phyloP scores from a whole-genome alignment of 2,113 vertebrate species.

The Mesoclemmys tuberculata region DNA sequence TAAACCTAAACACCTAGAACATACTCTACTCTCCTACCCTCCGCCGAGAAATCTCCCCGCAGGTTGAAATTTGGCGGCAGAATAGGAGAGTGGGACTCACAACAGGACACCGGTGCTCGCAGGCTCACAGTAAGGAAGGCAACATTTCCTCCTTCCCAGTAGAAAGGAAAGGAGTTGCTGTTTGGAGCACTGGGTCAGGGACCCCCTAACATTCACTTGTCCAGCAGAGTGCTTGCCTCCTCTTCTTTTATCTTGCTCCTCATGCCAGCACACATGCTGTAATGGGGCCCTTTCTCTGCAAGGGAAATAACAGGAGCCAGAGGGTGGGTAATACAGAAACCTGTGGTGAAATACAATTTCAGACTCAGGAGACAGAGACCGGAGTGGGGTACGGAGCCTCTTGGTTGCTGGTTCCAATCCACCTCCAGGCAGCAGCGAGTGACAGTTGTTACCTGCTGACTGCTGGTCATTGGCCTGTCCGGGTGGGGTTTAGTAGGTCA shows the following conservation, averaged over 20 bases:
- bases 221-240: background rate
- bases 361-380: background rate
- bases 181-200: background rate
- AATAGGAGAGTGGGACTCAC: too few species aligned
- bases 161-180: background rate
- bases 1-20: too few species aligned
- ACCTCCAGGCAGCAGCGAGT: background rate
- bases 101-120: too few species aligned
- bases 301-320: background rate
- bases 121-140: background rate
- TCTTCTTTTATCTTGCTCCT: background rate
- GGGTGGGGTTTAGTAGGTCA: background rate
- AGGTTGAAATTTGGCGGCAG: too few species aligned
- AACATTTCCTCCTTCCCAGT: background rate
- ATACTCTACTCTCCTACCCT: too few species aligned
- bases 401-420: background rate
- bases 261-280: background rate
- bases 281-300: background rate
- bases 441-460: fast-evolving
- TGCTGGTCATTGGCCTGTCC: background rate
- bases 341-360: background rate
- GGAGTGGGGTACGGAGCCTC: background rate
- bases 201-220: background rate
- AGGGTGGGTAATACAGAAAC: background rate
- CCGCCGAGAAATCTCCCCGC: too few species aligned